Conservation (phyloP, 2,888 invertebrate species). For the Ctenicera cuprea region DNA sequence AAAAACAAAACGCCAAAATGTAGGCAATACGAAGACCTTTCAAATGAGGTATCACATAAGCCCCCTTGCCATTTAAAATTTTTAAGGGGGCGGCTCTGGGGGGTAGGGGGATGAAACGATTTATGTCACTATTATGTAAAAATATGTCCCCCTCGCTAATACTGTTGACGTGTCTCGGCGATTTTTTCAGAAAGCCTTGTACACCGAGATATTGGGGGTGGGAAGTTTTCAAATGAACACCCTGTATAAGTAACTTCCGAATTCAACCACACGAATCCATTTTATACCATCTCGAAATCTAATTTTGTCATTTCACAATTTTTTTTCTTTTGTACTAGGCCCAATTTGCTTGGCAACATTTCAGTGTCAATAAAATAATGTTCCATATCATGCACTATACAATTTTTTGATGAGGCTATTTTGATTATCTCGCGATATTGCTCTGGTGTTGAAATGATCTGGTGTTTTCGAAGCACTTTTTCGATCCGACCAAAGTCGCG, state of each 20-base stretch:
- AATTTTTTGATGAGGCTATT: conserved; percentile 1
- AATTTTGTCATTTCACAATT: background rate
- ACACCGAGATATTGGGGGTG: too few relatives aligned
- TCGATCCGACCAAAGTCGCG: conserved; percentile 62
- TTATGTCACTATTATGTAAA: too few relatives aligned
- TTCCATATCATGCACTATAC: conserved; percentile 5
- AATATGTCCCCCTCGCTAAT: too few relatives aligned
- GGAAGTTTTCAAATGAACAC: too few relatives aligned
- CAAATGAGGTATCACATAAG: too few relatives aligned
- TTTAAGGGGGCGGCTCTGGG: too few relatives aligned
- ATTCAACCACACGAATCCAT: background rate
- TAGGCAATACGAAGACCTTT: too few relatives aligned
- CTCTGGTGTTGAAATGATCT: conserved; percentile 18
- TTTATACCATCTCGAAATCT: conserved; percentile 2
- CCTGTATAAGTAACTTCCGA: conserved; percentile 9
- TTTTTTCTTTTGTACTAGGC: background rate
- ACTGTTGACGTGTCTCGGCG: too few relatives aligned
- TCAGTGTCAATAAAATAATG: background rate
- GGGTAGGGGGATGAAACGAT: too few relatives aligned
- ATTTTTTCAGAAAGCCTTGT: too few relatives aligned
- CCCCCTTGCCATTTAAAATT: too few relatives aligned
- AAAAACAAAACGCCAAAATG: too few relatives aligned
- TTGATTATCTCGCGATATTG: conserved; percentile 22
- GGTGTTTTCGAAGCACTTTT: conserved; percentile 59
- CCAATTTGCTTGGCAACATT: background rate